A percentile compares a stretch with the other conserved stretches of the same genome.
Evolutionary conservation across 1,140 invertebrate species (phyloP).

Genomic region (Oryzaephilus surinamensis): DNA sequence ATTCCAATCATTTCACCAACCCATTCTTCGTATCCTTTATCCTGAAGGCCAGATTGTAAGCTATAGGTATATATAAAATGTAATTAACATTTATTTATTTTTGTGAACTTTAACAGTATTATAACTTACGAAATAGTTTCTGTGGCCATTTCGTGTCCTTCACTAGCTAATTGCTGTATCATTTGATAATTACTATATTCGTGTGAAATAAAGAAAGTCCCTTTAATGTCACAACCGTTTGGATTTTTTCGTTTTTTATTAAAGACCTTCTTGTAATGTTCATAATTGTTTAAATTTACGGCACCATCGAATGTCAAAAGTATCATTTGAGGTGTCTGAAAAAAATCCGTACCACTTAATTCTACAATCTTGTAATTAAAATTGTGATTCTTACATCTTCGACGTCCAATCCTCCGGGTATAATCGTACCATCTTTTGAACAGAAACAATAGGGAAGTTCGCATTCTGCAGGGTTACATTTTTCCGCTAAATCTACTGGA

Average conservation of each 20-base stretch:
- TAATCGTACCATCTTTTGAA: conserved; percentile 78
- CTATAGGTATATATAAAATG: too few species aligned
- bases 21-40: conserved; percentile 85
- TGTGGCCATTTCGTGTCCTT: conserved; percentile 85
- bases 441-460: conserved; percentile 86
- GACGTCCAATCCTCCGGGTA: conserved; percentile 70
- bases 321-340: conserved; percentile 87
- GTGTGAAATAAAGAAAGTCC: conserved; percentile 91
- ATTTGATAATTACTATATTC: conserved; percentile 92
- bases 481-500: conserved; percentile 62
- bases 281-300: conserved; percentile 84
- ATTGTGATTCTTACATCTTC: conserved; percentile 53
- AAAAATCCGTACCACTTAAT: too few species aligned
- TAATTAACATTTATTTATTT: too few species aligned
- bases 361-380: conserved; percentile 4
- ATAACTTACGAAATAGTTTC: conserved; percentile 71
- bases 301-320: conserved; percentile 88
- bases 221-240: conserved; percentile 80
- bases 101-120: too few species aligned
- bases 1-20: conserved; percentile 89
- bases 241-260: conserved; percentile 69
- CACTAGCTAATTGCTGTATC: conserved; percentile 77
- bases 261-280: conserved; percentile 80
- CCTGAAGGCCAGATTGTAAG: conserved; percentile 68
- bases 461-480: conserved; percentile 68